Conservation (phyloP, 1,140 invertebrate genomes). For the Drosophila aff. region DNA sequence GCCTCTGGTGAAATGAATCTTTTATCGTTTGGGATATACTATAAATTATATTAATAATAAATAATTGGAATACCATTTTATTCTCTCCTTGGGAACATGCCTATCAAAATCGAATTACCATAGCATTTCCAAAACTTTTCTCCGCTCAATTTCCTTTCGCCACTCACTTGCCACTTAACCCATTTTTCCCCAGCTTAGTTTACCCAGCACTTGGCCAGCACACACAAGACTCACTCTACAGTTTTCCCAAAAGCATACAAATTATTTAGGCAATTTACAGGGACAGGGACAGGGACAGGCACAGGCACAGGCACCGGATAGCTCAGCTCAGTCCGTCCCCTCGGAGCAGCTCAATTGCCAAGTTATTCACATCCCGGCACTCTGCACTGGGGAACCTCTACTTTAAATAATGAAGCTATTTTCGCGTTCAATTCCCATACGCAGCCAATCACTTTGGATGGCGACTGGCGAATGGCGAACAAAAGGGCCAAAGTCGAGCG, state of each 20-base stretch:
- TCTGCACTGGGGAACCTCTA: conserved; percentile 59
- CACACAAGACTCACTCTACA: conserved; percentile 5
- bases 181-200: conserved; percentile 14
- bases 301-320: not conserved
- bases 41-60: not conserved
- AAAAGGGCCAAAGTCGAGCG: conserved; percentile 60
- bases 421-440: conserved; percentile 80
- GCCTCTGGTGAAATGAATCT: not conserved
- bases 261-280: conserved; percentile 77
- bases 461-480: conserved; percentile 26
- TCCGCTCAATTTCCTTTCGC: conserved; percentile 9
- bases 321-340: conserved; percentile 28
- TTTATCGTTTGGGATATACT: not conserved
- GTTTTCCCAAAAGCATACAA: conserved; percentile 68
- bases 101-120: conserved; percentile 9
- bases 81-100: not conserved
- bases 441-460: conserved; percentile 75
- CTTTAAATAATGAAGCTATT: conserved; percentile 83
- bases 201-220: conserved; percentile 30
- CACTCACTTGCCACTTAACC: conserved; percentile 16
- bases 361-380: conserved; percentile 46
- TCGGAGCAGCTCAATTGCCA: conserved; percentile 63
- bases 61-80: not conserved
- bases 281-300: not conserved
- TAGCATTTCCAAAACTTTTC: conserved; percentile 6